Evolutionary conservation across 1,140 invertebrate genomes (phyloP), one percentile per base, ranked within the genome.

Genomic region (Goniozus legneri): DNA sequence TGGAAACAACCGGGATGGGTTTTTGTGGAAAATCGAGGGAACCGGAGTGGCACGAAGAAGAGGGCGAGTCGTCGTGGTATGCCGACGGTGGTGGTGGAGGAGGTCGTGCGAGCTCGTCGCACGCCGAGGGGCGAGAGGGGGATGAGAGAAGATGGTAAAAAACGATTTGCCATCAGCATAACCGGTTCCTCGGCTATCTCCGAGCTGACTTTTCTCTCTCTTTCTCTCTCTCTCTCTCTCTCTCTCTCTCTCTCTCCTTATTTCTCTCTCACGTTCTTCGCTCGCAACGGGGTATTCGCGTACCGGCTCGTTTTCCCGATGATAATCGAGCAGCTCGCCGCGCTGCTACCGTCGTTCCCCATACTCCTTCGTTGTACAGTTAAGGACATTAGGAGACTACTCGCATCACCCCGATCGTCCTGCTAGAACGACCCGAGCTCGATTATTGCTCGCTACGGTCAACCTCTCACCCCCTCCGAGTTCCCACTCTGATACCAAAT

Each of bases 131-230:
- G 47, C 47, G 45, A 51, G 51, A 42, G 35, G 50, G 43, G 47
- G 50, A 50, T 47, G 51, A 45, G 61, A 62, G 65, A 64, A 71
- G 67, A 69, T 67, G 66, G 62, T 64, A 66, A 69, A 71, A 71
- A 71, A 71, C 66, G 62, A 60, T 71, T 67, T 64, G 60, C 51
- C 59, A 69, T 71, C 62, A 65, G 62, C 67, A 69, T 71, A 71
- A 71, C 68, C 68, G 67, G 68, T 71, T 71, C 35, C 48, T 47
- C 56, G 58, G 43, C 51, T 56, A 56, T 57, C 38, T 10, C 35
- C 38, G 54, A 34, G 47, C 43, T 35, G 32, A 16, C 31, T 41
- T 50, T 24, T 56, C 52, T 54, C 22, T 38, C 20, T 31, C 48
- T 54, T 19, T 39, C 51, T 44, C 37, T 31, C 8, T 39, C 18